phyloP scores from a whole-genome alignment of 2,888 invertebrate species.

The Drosophila neotestacea region DNA sequence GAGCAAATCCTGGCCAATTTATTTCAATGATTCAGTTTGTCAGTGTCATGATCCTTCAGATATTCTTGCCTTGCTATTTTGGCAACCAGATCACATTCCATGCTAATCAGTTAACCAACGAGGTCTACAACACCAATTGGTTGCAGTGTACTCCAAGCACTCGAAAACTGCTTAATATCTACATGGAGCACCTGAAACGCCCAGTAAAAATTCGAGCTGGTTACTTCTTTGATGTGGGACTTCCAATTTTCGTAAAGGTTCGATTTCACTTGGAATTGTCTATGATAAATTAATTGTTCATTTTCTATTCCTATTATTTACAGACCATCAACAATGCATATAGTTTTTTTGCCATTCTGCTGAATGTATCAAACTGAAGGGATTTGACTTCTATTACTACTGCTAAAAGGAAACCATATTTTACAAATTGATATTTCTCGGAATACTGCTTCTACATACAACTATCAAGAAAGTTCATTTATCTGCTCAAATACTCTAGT shows the following conservation, averaged over 20 bases:
- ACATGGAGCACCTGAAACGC: conserved; percentile 79
- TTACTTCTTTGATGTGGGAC: conserved; percentile 76
- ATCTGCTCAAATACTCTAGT: too few relatives aligned
- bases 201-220: conserved; percentile 74
- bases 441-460: too few relatives aligned
- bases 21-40: conserved; percentile 68
- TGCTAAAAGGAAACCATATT: too few relatives aligned
- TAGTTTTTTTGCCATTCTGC: conserved; percentile 76
- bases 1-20: conserved; percentile 64
- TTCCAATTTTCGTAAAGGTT: conserved; percentile 81
- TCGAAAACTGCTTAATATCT: conserved; percentile 63
- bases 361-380: conserved; percentile 68
- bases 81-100: conserved; percentile 77
- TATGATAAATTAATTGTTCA: not conserved
- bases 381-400: not conserved
- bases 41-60: conserved; percentile 75
- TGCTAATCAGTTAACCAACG: conserved; percentile 64
- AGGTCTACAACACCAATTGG: conserved; percentile 80
- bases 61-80: conserved; percentile 82
- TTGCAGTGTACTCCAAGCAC: conserved; percentile 48
- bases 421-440: too few relatives aligned
- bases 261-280: not conserved
- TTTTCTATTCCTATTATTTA: conserved; percentile 8
- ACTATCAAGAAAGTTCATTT: too few relatives aligned
- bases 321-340: conserved; percentile 82